These are phyloP conservation scores for Actinopyga echinites DNA, from an alignment of 53 echinoderm and acorn worm species.

Conservation along the genomic window DNA sequence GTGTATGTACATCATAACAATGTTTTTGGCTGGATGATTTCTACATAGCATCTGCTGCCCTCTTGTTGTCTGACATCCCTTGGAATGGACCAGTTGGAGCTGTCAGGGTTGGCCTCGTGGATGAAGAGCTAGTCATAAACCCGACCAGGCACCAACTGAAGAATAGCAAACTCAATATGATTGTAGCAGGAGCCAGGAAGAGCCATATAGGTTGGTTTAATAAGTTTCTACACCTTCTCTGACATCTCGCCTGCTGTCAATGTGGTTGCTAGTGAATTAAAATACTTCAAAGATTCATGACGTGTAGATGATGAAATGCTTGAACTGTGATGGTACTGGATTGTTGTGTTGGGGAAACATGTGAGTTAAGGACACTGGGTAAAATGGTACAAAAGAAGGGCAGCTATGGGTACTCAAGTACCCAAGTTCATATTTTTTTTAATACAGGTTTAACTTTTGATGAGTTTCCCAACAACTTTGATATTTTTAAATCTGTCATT, in stretches of 20 bases:
- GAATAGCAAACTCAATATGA: slow-evolving; percentile 82
- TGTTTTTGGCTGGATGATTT: not conserved
- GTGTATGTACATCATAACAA: not conserved
- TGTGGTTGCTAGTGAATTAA: too few relatives aligned
- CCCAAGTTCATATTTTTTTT: too few relatives aligned
- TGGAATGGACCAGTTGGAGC: slow-evolving; percentile 96
- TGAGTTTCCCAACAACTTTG: not conserved
- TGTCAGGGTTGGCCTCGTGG: slow-evolving; percentile 89
- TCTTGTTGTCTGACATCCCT: slow-evolving; percentile 92
- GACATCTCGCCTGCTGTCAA: too few relatives aligned
- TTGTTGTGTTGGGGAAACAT: too few relatives aligned
- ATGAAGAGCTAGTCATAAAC: slow-evolving; percentile 90
- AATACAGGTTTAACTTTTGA: too few relatives aligned
- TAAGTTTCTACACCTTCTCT: too few relatives aligned
- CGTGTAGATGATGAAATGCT: too few relatives aligned
- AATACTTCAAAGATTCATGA: too few relatives aligned
- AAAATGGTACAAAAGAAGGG: too few relatives aligned
- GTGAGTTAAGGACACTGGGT: too few relatives aligned
- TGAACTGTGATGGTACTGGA: too few relatives aligned
- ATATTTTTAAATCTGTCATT: not conserved
- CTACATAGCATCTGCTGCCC: slow-evolving; percentile 86
- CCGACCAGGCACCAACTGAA: slow-evolving; percentile 88
- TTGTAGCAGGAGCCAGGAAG: slow-evolving; percentile 68
- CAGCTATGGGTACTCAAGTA: too few relatives aligned
- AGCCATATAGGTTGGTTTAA: slow-evolving; percentile 21